Base-by-base conservation (phyloP, 2,113 vertebrate species). In the Tachuris rubrigastra region DNA sequence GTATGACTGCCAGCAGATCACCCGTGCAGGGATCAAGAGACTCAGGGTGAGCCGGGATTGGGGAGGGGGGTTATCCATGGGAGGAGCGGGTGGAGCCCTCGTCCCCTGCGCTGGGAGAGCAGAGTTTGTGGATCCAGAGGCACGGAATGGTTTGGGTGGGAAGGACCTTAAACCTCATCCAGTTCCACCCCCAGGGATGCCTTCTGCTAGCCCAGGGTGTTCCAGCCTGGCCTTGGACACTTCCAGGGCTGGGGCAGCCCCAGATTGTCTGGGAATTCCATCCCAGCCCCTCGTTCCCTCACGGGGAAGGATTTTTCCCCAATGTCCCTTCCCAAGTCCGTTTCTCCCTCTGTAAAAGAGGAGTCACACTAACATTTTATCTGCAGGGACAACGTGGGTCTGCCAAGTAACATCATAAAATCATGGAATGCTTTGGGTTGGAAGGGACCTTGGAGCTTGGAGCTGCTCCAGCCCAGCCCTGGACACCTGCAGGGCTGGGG, bases 1-100 rank as follows among this genome's bases (percentile, higher is more conserved):
- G 31, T 99, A 99, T 49, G 99, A 99, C 98, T 99, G 99, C 96
- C 99, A 99, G 98, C 99, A 99, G 87, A 99, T 99, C 98, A 99
- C 99, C 0, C 98, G 99, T 37, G 99, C 99, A 1, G 99, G 99
- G 37, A 99, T 99, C 98, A 99, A 99, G 97, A 99, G 99, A 98
- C 98, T 99, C 97, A 98, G 99, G 98, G 99, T 99, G 97, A 98
- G 62, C 14, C 16, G 24, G 59, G 59, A 37, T 5, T 5, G 10
- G 35, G 55, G n/a, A n/a, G n/a, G 30, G 22, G 55, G 33, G 7
- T n/a, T 19, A 58, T 14, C 55, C 55, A 13, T 6, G 31, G 53
- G 18, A 11, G 18, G 53, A 55, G 52, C 10, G 4, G 53, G 17
- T 3, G 17, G 53, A 55, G 31, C 7, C 55, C 19, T 21, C 31